Evolutionary conservation across 64 coral and sea anemone species (phyloP), one percentile per base, ranked within the genome.

Genomic region (Catalaphyllia jardinei): DNA sequence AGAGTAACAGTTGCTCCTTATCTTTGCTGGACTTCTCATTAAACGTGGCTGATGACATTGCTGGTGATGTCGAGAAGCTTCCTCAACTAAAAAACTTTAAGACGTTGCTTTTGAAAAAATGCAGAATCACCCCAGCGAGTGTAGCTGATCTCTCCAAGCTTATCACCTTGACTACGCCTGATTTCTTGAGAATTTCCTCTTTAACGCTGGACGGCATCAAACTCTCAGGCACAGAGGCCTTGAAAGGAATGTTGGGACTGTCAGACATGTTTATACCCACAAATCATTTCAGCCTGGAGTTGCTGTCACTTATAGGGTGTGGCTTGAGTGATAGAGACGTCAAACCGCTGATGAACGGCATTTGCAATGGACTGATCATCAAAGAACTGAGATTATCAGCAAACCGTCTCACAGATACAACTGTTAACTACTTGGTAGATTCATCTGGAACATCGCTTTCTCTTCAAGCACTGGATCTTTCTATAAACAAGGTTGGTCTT

Each of bases 251-350:
- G 88, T 27, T 94, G 65, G 75, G 65, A 72, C 83, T 94, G 42
- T 87, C 93, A 29, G 93, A 82, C 42, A 71, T 64, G n/a, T 87
- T 65, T 75, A 62, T 52, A 79, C 88, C 88, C 67, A 87, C 69
- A 89, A 94, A 22, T 35, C 82, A 52, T 52, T 87, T 82, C 39
- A 59, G 17, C 51, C 67, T 94, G 24, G 86, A 75, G 29, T 74
- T 77, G 60, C 60, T 94, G 73, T 94, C 93, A 2, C 83, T 94
- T 0, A 80, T 62, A 35, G 73, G 88, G 1, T 90, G 93, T 73
- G 72, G 88, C 10, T 89, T 94, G n/a, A 94, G 79, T 46, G 93
- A 94, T 52, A 94, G 79, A 74, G 93, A 94, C 72, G 88, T 94
- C 4, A 89, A 77, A 27, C 82, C 93, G 17, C 51, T 94, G n/a